Evolutionary conservation across 1,140 invertebrate species (phyloP).

Genomic region (Psix sp.): DNA sequence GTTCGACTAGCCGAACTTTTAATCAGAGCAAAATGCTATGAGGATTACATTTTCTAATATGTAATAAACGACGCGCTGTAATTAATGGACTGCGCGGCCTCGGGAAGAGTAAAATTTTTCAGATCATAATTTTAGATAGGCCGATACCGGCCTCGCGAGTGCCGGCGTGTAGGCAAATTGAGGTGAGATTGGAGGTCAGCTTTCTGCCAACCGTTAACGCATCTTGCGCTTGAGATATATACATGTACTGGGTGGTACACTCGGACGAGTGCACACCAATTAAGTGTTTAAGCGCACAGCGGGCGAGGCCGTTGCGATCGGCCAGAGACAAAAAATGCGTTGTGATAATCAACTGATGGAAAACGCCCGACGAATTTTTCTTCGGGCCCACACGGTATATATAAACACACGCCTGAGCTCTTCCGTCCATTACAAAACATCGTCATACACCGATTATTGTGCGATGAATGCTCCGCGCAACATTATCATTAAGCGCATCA

Average conservation of each 20-base stretch:
- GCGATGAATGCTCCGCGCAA: conserved; percentile 44
- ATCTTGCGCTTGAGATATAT: conserved; percentile 49
- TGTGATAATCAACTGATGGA: conserved; percentile 50
- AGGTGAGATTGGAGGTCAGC: conserved; percentile 77
- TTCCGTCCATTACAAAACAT: conserved; percentile 54
- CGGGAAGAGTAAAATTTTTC: conserved; percentile 67
- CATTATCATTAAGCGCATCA: conserved; percentile 59
- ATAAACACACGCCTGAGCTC: conserved; percentile 47
- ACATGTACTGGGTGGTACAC: conserved; percentile 59
- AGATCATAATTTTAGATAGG: conserved; percentile 78
- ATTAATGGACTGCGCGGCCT: conserved; percentile 57
- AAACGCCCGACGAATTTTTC: conserved; percentile 52
- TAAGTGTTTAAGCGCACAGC: conserved; percentile 46
- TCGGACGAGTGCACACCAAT: conserved; percentile 53
- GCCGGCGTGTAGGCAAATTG: conserved; percentile 77
- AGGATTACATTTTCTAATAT: conserved; percentile 61
- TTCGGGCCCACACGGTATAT: conserved; percentile 41
- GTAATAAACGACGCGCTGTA: conserved; percentile 60
- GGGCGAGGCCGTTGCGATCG: conserved; percentile 30
- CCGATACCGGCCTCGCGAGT: conserved; percentile 67
- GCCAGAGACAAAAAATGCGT: conserved; percentile 44
- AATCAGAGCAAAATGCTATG: conserved; percentile 56
- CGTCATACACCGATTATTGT: conserved; percentile 59
- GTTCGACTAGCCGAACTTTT: conserved; percentile 38
- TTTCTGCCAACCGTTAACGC: conserved; percentile 63